Evolutionary conservation across 1,140 invertebrate species (phyloP), one percentile per base, ranked within the genome.

Genomic region (Achroia grisella): DNA sequence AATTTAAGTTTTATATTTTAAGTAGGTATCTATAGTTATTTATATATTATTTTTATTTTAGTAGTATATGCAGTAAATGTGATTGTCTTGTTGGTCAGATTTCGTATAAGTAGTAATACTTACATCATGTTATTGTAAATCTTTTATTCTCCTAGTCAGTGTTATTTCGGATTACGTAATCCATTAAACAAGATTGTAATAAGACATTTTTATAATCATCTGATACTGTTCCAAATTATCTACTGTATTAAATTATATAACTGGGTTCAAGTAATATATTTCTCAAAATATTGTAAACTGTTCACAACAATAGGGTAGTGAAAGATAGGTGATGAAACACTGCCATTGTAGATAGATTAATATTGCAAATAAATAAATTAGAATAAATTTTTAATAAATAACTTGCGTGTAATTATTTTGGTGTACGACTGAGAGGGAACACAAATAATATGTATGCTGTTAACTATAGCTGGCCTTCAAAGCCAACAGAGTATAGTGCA

Each of bases 311-410:
- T 45, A 44, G 30, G 36, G 41, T 40, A 35, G 33, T 48, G 52
- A 51, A 52, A 43, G 39, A 43, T 51, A 45, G 52, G 44, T 50
- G 35, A 37, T 59, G 52, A 61, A 45, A 47, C 73, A 77, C 73
- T 77, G 73, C 73, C 73, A 72, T 57, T 72, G 71, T 77, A 74
- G 73, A 74, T 77, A 75, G 53, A 61, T 45, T 31, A 31, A 9
- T 37, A 10, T 15, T 37, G 17, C 10, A n/a, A 37, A 37, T 37
- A 37, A 37, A 37, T 37, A 15, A 37, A 37, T 37, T 17, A 5
- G 17, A 23, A 23, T 23, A 23, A 2, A 3, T 23, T 23, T 6
- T 23, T 23, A 23, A 23, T 23, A 23, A 23, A 23, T 23, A 23
- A 23, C 2, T 23, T 23, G 2, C 2, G 6, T 23, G 2, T 23